Evolutionary conservation across 2,888 invertebrate genomes (phyloP).

Genomic region (Panorpa germanica): DNA sequence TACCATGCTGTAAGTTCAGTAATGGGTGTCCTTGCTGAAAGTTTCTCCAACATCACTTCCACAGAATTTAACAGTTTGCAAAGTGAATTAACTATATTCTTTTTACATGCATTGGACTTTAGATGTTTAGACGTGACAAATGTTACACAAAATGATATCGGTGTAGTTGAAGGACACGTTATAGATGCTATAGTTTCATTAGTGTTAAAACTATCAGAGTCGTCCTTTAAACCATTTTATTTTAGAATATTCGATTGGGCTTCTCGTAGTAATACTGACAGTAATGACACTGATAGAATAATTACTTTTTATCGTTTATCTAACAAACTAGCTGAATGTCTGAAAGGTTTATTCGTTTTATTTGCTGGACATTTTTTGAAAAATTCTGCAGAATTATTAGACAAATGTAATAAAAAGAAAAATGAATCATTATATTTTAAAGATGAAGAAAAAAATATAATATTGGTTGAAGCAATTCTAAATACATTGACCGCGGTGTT

Average conservation of each 20-base stretch:
- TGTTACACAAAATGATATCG: slow-evolving; percentile 24
- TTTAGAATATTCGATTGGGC: slow-evolving; percentile 82
- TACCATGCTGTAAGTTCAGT: slow-evolving; percentile 45
- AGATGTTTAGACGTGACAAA: slow-evolving; percentile 28
- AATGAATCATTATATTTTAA: slow-evolving; percentile 29
- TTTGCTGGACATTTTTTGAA: slow-evolving; percentile 75
- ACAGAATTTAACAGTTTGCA: slow-evolving; percentile 45
- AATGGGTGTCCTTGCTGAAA: slow-evolving; percentile 58
- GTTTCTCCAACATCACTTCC: slow-evolving; percentile 39
- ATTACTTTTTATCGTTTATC: slow-evolving; percentile 69
- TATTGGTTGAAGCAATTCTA: slow-evolving; percentile 50
- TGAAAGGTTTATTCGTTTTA: slow-evolving; percentile 77
- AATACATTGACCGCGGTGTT: slow-evolving; percentile 61
- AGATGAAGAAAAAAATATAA: slow-evolving; percentile 33
- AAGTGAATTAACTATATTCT: slow-evolving; percentile 51
- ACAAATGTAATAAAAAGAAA: slow-evolving; percentile 44
- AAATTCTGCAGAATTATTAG: slow-evolving; percentile 57
- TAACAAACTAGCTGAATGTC: slow-evolving; percentile 53
- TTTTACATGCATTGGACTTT: slow-evolving; percentile 50
- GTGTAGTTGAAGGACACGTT: slow-evolving; percentile 49
- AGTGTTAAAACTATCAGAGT: slow-evolving; percentile 75
- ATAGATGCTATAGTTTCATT: slow-evolving; percentile 61
- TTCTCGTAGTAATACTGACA: slow-evolving; percentile 32
- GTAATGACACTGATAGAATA: slow-evolving; percentile 38
- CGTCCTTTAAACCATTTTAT: slow-evolving; percentile 74